Evolutionary conservation across 2,797 vertebrate species (phyloP), one percentile per base, ranked within the genome.

Genomic region (Benthosema pterotum): DNA sequence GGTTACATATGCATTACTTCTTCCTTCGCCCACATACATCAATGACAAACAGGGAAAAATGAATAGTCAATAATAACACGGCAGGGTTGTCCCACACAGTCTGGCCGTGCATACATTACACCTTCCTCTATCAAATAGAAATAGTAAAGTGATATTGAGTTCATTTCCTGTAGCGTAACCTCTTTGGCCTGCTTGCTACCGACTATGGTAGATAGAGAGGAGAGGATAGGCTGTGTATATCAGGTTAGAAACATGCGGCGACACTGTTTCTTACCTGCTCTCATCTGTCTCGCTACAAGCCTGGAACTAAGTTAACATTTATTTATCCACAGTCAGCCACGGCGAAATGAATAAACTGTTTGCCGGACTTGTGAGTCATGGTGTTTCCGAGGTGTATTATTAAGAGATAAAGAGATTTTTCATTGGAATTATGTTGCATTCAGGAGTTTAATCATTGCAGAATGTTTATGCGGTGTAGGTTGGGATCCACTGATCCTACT

Each of bases 1-100:
- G 87, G 93, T 93, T 93, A 90, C 89, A 91, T 90, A 90, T 94
- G 89, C 91, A 90, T 92, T 94, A 92, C 92, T 91, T 90, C 93
- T 85, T 90, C 86, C 85, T 80, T 90, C 57, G 51, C 80, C 88
- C 87, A 91, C 93, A 95, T 94, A 92, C 85, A 95, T 96, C 95
- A 94, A 91, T 95, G 95, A 93, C 93, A 95, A 89, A 81, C 65
- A 60, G 32, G 74, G 85, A 84, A 91, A 93, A 92, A 91, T 78
- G 85, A 89, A 89, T 84, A 90, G 85, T 84, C 83, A 75, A 85
- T 83, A 90, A 90, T 77, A 88, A 84, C 68, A 71, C 64, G 71
- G 69, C 66, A 61, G 51, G 66, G 73, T 85, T 86, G 82, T 80
- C 70, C 78, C 60, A 38, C 51, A 0, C 50, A 82, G 71, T 60